Conservation (phyloP, 2,797 vertebrate genomes). For the Darevskia mixta region DNA sequence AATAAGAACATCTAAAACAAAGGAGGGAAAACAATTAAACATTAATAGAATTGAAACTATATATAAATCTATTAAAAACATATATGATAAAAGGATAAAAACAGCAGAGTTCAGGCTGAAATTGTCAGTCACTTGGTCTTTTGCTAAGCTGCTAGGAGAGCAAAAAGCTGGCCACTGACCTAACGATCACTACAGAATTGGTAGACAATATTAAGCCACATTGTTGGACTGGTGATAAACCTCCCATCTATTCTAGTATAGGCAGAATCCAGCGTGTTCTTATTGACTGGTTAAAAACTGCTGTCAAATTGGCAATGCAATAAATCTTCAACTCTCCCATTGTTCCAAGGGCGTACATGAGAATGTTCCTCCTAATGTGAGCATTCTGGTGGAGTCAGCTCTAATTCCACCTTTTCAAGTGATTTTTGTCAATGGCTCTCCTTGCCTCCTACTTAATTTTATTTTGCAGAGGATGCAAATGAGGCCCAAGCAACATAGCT, state of each 20-base stretch:
- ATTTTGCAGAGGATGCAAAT: not conserved
- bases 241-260: not conserved
- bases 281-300: conserved; percentile 39
- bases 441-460: not conserved
- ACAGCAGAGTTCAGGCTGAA: not conserved
- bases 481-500: not conserved
- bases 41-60: too few relatives aligned
- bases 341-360: conserved; percentile 16
- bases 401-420: conserved; percentile 1
- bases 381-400: not conserved
- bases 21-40: too few relatives aligned
- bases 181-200: conserved; percentile 29
- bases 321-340: conserved; percentile 24
- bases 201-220: conserved; percentile 24
- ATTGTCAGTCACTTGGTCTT: conserved; percentile 14
- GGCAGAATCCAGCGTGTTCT: conserved; percentile 5
- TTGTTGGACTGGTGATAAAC: conserved; percentile 10
- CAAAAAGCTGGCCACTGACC: conserved; percentile 7
- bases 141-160: conserved; percentile 6
- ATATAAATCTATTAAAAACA: too few relatives aligned
- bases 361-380: conserved; percentile 9
- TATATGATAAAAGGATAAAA: too few relatives aligned
- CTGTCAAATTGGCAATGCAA: conserved; percentile 29
- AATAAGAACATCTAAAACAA: too few relatives aligned
- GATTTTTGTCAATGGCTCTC: not conserved